Conservation (phyloP, 2,797 vertebrate genomes). For the Amblyopsis hoosieri region DNA sequence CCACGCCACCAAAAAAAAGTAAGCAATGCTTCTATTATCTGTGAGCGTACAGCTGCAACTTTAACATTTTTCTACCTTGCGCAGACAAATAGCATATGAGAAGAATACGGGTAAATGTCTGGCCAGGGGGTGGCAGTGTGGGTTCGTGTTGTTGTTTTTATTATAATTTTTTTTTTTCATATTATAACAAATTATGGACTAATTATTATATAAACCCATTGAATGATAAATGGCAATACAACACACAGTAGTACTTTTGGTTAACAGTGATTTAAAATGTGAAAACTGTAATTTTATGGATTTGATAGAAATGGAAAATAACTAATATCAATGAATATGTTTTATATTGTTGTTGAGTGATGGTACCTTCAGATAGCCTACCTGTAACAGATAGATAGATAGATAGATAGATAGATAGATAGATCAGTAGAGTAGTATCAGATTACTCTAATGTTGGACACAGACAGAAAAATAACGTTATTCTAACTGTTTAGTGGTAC, state of each 20-base stretch:
- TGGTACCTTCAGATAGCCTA: background rate
- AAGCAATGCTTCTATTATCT: background rate
- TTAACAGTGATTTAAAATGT: conserved; percentile 23
- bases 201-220: background rate
- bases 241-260: conserved; percentile 21
- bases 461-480: too few species aligned
- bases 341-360: too few species aligned
- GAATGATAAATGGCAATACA: conserved; percentile 36
- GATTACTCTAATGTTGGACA: too few species aligned
- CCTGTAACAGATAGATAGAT: background rate
- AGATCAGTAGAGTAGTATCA: background rate
- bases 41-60: background rate
- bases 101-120: background rate
- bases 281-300: conserved; percentile 50
- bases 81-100: background rate
- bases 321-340: background rate
- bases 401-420: conserved; percentile 11
- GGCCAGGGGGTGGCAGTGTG: conserved; percentile 60
- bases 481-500: background rate
- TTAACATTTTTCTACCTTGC: too few species aligned
- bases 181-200: background rate
- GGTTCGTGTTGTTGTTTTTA: background rate
- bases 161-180: background rate
- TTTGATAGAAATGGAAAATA: background rate
- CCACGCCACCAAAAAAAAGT: background rate